Conservation (phyloP, 1,140 invertebrate genomes). For the Calycopis cecrops region DNA sequence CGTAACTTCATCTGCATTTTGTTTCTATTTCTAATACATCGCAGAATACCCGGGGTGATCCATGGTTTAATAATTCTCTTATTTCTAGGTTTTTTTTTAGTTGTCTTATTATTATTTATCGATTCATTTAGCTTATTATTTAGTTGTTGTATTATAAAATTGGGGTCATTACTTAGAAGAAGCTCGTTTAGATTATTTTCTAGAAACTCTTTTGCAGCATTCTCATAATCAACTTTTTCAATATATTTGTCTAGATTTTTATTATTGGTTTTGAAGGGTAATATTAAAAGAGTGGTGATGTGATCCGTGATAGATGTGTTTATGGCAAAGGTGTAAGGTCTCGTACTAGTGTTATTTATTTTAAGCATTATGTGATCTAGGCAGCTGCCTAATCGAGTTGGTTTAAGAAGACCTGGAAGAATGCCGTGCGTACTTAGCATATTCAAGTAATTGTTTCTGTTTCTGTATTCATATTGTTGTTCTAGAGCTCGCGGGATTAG, state of each 20-base stretch:
- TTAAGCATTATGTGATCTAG: too few relatives aligned
- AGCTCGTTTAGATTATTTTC: not conserved
- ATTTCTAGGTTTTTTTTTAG: slow-evolving; percentile 1
- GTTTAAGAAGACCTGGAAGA: too few relatives aligned
- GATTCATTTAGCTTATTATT: not conserved
- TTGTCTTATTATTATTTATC: slow-evolving; percentile 2
- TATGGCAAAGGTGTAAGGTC: too few relatives aligned
- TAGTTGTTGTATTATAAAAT: slow-evolving; percentile 10
- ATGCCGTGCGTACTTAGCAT: too few relatives aligned
- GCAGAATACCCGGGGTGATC: slow-evolving; percentile 13
- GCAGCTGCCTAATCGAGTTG: too few relatives aligned
- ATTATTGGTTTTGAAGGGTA: not conserved
- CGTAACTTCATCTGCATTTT: too few relatives aligned
- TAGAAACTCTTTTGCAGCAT: not conserved
- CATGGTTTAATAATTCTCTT: slow-evolving; percentile 17
- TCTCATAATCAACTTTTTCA: not conserved
- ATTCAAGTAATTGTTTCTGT: too few relatives aligned
- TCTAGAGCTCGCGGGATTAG: too few relatives aligned
- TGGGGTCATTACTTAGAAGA: slow-evolving; percentile 3
- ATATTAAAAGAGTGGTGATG: not conserved
- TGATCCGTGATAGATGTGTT: not conserved
- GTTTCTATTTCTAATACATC: too few relatives aligned
- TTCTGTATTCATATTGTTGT: too few relatives aligned
- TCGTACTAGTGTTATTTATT: too few relatives aligned
- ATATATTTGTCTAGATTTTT: not conserved